phyloP scores from a whole-genome alignment of 2,113 vertebrate species.

The Dicaeum eximium region DNA sequence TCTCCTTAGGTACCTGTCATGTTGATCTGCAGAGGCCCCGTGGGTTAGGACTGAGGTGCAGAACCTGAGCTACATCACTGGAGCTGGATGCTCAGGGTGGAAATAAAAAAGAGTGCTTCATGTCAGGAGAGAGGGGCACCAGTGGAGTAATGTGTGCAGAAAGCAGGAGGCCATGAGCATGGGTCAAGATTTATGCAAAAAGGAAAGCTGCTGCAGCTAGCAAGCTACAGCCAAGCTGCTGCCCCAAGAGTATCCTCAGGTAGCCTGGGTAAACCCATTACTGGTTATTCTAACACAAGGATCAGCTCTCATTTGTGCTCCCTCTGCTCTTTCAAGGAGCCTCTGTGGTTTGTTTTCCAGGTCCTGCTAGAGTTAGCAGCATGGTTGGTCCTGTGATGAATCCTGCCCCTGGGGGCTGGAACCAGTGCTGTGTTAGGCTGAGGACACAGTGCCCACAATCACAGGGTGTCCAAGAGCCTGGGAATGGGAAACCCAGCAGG shows the following conservation, averaged over 20 bases:
- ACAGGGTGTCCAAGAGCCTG: neutral
- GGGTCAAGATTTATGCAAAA: neutral
- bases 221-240: neutral
- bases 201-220: neutral
- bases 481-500: neutral
- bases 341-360: neutral
- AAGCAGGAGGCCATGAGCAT: neutral
- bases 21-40: neutral
- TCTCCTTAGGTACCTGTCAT: neutral
- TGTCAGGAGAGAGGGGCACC: neutral
- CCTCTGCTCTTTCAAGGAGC: neutral
- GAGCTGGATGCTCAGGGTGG: neutral
- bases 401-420: neutral
- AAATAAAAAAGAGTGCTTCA: neutral
- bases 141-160: neutral
- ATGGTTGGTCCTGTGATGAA: accelerated
- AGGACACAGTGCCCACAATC: neutral
- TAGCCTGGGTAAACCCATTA: neutral
- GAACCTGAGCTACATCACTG: neutral
- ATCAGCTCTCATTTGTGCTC: neutral
- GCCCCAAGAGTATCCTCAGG: neutral
- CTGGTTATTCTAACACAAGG: neutral
- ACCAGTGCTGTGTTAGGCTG: neutral
- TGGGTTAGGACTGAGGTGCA: neutral
- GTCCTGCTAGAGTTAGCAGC: neutral